Evolutionary conservation across 2,888 invertebrate species (phyloP), one percentile per base, ranked within the genome.

Genomic region (Strigamia maritima): DNA sequence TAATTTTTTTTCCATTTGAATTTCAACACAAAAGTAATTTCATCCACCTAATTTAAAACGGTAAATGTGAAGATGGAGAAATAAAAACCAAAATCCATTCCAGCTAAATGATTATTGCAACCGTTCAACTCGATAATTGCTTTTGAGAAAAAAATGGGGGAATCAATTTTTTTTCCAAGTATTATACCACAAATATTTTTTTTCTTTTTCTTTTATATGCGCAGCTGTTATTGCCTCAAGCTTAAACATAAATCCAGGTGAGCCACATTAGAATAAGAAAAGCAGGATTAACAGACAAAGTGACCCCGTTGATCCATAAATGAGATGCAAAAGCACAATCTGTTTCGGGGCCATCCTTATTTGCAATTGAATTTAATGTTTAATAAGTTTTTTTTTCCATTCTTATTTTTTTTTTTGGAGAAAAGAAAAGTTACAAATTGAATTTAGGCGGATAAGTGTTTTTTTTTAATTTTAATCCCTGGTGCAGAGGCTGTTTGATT

Each of bases 11-110:
- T 28, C 35, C 24, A 28, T 70, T 70, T n/a, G n/a, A 26, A 26
- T 70, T 70, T 14, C 70, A 70, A 70, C 70, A 24, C 70, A 70
- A 70, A 70, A 70, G 70, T 70, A 70, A 70, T 70, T 70, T 28
- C 70, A 70, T 70, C 70, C 70, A 70, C 24, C 70, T 26, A 70
- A 70, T 70, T 70, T 70, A 70, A 70, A 28, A 26, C 70, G 70
- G 26, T 70, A 70, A 26, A 70, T 70, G 70, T 70, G 70, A 70
- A 28, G 70, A 70, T 70, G 70, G 70, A 70, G 70, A 70, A 70
- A 70, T 70, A 70, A 70, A 70, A 70, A 70, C 14, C 70, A 70
- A 70, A 70, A 70, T 70, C 70, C 70, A 70, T 70, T 70, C 70
- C 26, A 70, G 70, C 70, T 28, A 70, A 70, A 70, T 70, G 70